Percentiles rank a stretch among this genome's conserved stretches.
These are phyloP conservation scores for Petrophora chlorosata DNA, from an alignment of 2,888 invertebrate species.

Conservation along the genomic window DNA sequence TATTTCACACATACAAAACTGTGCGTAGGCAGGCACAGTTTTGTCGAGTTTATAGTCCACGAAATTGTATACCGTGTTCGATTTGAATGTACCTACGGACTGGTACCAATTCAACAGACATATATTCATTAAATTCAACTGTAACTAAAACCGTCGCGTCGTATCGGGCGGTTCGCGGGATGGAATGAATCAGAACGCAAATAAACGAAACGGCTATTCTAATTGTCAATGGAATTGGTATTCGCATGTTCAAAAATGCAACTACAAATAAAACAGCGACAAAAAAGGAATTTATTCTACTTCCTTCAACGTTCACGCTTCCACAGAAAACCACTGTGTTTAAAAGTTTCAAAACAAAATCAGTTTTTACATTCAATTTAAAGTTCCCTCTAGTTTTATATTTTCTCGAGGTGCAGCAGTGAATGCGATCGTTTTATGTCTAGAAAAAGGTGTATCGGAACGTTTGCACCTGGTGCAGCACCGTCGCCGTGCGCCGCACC, in stretches of 20 bases:
- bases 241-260: too few species aligned
- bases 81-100: constrained; percentile 33
- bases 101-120: constrained; percentile 22
- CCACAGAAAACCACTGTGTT: neutral
- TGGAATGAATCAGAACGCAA: constrained; percentile 4
- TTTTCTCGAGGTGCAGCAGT: constrained; percentile 28
- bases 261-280: too few species aligned
- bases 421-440: constrained; percentile 31
- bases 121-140: constrained; percentile 29
- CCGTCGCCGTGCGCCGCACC: neutral
- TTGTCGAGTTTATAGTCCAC: constrained; percentile 35
- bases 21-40: constrained; percentile 34
- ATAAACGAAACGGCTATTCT: constrained; percentile 9
- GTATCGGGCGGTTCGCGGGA: neutral
- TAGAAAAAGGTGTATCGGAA: constrained; percentile 52
- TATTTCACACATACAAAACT: constrained; percentile 33
- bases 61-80: constrained; percentile 36
- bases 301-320: neutral
- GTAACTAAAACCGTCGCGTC: constrained; percentile 24
- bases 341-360: constrained; percentile 11
- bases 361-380: constrained; percentile 27
- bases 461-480: constrained; percentile 51
- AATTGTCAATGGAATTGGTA: neutral
- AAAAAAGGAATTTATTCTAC: too few species aligned
- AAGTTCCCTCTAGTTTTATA: constrained; percentile 25